Percentiles rank a stretch among this genome's conserved stretches.
phyloP scores from a whole-genome alignment of 2,888 invertebrate species.

The Loripinus fragilis region DNA sequence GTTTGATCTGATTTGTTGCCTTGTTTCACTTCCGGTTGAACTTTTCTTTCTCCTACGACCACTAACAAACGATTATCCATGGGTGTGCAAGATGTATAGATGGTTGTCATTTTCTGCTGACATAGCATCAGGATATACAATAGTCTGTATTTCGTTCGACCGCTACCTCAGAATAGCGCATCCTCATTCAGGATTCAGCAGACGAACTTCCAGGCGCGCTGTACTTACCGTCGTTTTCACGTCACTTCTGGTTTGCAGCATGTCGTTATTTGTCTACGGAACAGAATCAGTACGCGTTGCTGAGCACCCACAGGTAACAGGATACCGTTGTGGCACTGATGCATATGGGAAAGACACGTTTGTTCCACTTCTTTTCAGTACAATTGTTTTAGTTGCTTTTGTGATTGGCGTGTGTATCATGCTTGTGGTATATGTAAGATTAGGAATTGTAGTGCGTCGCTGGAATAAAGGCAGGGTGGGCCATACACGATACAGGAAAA shows the following conservation, averaged over 20 bases:
- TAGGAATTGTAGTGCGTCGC: constrained; percentile 49
- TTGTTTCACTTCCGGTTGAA: constrained; percentile 42
- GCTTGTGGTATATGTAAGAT: constrained; percentile 43
- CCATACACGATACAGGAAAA: not conserved
- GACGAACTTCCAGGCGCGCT: constrained; percentile 41
- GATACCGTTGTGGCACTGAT: constrained; percentile 42
- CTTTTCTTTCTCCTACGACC: constrained; percentile 44
- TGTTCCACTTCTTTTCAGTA: constrained; percentile 44
- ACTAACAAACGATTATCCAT: constrained; percentile 31
- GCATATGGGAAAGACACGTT: constrained; percentile 30
- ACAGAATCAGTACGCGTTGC: constrained; percentile 29
- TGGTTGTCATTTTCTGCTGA: constrained; percentile 43
- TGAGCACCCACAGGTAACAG: constrained; percentile 24
- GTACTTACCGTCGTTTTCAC: constrained; percentile 21
- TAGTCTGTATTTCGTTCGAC: constrained; percentile 60
- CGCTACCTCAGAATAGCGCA: constrained; percentile 53
- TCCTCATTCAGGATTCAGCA: constrained; percentile 47
- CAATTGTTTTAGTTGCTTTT: constrained; percentile 47
- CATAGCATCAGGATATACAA: constrained; percentile 54
- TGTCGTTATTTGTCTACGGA: constrained; percentile 46
- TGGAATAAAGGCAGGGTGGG: constrained; percentile 52
- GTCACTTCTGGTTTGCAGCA: constrained; percentile 31
- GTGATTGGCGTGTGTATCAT: constrained; percentile 45
- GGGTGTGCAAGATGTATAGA: constrained; percentile 43
- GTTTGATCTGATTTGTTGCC: constrained; percentile 49